These are phyloP conservation scores for Callyntrura guangdongensis DNA, from an alignment of 2,888 invertebrate species.

Conservation along the genomic window DNA sequence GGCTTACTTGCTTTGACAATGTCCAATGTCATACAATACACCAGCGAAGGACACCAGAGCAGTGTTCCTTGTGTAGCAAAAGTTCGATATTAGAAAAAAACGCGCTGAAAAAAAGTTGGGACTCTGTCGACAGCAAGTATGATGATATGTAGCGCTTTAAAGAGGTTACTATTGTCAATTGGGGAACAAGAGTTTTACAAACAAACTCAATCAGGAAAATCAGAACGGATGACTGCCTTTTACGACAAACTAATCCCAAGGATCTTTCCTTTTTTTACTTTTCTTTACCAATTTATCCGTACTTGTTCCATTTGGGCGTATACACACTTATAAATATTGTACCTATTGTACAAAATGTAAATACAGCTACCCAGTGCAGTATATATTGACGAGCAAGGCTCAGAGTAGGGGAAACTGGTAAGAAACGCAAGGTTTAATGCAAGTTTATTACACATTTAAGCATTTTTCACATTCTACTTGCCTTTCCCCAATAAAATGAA, in stretches of 20 bases:
- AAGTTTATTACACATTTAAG: conserved; percentile 47
- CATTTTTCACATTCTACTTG: conserved; percentile 7
- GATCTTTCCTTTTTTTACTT: background rate
- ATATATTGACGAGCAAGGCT: too few relatives aligned
- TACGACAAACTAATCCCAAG: conserved; percentile 14
- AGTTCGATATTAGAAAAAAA: too few relatives aligned
- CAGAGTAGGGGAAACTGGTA: background rate
- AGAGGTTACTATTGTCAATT: background rate
- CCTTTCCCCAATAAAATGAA: background rate
- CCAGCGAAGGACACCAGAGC: too few relatives aligned
- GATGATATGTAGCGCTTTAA: too few relatives aligned
- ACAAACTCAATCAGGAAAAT: conserved; percentile 24
- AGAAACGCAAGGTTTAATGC: conserved; percentile 31
- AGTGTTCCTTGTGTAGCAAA: too few relatives aligned
- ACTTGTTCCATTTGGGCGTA: too few relatives aligned
- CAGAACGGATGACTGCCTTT: conserved; percentile 16
- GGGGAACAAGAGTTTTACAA: background rate
- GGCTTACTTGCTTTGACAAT: too few relatives aligned
- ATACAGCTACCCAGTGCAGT: too few relatives aligned
- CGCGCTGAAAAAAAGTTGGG: background rate
- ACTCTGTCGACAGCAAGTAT: background rate
- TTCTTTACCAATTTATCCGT: too few relatives aligned
- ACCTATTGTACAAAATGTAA: too few relatives aligned
- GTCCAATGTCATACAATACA: too few relatives aligned
- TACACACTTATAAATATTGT: too few relatives aligned